A percentile compares a stretch with the other conserved stretches of the same genome.
These are phyloP conservation scores for Ochotona princeps DNA, from an alignment of 2,113 vertebrate species.

Conservation along the genomic window DNA sequence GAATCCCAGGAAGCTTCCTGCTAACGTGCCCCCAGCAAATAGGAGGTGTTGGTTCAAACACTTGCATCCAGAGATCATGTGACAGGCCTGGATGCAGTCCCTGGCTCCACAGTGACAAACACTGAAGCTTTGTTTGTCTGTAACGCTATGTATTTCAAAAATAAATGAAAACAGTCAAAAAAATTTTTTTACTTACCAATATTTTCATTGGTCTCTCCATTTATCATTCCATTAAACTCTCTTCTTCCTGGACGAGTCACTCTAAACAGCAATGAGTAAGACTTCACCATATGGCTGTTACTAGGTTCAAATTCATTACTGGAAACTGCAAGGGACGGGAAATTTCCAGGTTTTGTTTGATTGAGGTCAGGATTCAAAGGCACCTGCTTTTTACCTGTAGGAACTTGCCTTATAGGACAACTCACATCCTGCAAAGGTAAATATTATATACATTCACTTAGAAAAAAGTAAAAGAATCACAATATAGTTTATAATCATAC, in stretches of 20 bases:
- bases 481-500: conserved; percentile 37
- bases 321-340: conserved; percentile 96
- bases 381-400: conserved; percentile 99
- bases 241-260: conserved; percentile 95
- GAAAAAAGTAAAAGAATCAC: not conserved
- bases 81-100: too few relatives aligned
- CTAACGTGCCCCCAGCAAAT: too few relatives aligned
- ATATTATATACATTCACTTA: conserved; percentile 54
- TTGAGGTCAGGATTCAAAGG: conserved; percentile 99
- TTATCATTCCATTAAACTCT: conserved; percentile 93
- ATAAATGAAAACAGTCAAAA: too few relatives aligned
- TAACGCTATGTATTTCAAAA: too few relatives aligned
- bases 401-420: conserved; percentile 99
- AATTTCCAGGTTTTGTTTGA: conserved; percentile 96
- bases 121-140: too few relatives aligned
- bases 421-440: conserved; percentile 94
- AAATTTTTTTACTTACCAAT: conserved; percentile 87
- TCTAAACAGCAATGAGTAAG: conserved; percentile 98
- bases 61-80: too few relatives aligned
- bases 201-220: conserved; percentile 97
- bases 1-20: too few relatives aligned
- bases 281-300: conserved; percentile 99
- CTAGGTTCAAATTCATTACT: conserved; percentile 99
- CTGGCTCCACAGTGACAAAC: too few relatives aligned
- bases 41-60: too few relatives aligned